Conservation (phyloP, 2,113 vertebrate species). For the Protobothrops flavoviridis region DNA sequence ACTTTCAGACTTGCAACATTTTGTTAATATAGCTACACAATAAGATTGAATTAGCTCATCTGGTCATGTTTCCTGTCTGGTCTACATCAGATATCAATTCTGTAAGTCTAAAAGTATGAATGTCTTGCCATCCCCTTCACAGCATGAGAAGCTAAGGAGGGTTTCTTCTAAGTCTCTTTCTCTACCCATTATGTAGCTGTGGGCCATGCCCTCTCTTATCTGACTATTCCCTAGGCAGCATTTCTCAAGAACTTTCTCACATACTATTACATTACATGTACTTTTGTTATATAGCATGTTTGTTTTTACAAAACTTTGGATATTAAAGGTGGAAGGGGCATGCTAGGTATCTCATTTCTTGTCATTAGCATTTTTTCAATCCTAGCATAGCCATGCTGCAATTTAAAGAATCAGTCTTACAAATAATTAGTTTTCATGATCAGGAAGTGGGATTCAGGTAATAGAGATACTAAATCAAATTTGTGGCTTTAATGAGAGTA, state of each 20-base stretch:
- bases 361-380: background rate
- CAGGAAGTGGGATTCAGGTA: background rate
- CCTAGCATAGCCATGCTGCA: accelerated
- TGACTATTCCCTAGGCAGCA: background rate
- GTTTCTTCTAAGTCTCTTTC: background rate
- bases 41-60: background rate
- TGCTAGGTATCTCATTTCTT: background rate
- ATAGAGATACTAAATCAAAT: background rate
- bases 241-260: background rate
- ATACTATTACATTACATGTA: background rate
- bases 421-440: background rate
- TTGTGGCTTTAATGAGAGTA: background rate
- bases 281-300: background rate
- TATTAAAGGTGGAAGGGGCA: background rate
- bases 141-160: background rate
- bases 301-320: background rate
- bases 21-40: background rate
- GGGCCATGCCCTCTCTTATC: background rate
- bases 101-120: background rate
- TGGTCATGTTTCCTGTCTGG: background rate
- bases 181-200: background rate
- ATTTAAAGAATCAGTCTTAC: accelerated
- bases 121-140: background rate
- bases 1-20: background rate
- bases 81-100: background rate